Percentiles rank a stretch among this genome's conserved stretches.
Evolutionary conservation across 2,113 vertebrate species (phyloP).

Genomic region (Desmodus rotundus): DNA sequence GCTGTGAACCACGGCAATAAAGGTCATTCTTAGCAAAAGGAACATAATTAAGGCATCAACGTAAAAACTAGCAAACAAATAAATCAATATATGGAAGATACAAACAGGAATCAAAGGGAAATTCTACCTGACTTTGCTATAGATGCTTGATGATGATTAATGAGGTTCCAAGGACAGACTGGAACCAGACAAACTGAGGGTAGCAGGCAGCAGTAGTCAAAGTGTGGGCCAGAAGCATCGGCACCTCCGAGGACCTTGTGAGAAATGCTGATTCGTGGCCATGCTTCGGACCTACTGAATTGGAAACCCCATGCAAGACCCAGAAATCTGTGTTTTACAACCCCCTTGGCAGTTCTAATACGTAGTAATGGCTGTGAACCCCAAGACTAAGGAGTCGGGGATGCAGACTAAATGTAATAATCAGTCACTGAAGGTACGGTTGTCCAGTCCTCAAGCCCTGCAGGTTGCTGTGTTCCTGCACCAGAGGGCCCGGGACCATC

Average conservation of each 20-base stretch:
- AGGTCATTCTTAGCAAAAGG: neutral
- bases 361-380: neutral
- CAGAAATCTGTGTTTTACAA: neutral
- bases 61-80: neutral
- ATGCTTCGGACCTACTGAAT: neutral
- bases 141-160: neutral
- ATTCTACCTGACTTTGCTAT: neutral
- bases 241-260: neutral
- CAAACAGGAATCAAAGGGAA: neutral
- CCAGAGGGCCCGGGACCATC: neutral
- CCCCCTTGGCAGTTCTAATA: neutral
- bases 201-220: too few relatives aligned
- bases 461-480: neutral
- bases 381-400: neutral
- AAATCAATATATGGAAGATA: neutral
- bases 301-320: neutral
- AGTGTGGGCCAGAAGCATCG: neutral
- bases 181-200: neutral
- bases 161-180: neutral
- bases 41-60: neutral
- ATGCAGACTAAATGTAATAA: neutral
- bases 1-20: neutral
- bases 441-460: neutral
- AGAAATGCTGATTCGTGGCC: neutral
- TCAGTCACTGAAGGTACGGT: neutral